Evolutionary conservation across 2,888 invertebrate species (phyloP), one percentile per base, ranked within the genome.

Genomic region (Mesoligia furuncula): DNA sequence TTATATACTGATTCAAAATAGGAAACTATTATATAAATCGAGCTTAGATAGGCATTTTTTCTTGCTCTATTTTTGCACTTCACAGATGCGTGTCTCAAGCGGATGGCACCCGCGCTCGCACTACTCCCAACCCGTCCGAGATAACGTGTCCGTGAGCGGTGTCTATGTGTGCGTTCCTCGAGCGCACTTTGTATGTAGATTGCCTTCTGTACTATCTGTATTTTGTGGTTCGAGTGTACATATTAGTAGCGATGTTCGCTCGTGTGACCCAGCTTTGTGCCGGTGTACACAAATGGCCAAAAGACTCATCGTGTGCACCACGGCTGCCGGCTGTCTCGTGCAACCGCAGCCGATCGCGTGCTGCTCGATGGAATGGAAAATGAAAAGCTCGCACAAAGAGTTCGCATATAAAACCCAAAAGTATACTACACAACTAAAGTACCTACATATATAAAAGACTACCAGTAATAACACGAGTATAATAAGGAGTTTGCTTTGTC

Each of bases 331-430:
- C 71, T 82, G 83, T 79, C 73, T 79, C 84, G 67, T 86, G 73
- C 86, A 83, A 51, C 59, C 62, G 75, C 65, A 20, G 42, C 65
- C 57, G 64, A 79, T 86, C 84, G 79, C 84, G 84, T 84, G 83
- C 70, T 73, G 66, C 75, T 75, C 86, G 73, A 79, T 84, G 62
- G 15, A 79, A 83, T 84, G 79, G 83, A 84, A 84, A 86, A 84
- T 79, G 61, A 83, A 84, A 84, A 86, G 68, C 69, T 84, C 72
- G 74, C 61, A 84, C 80, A 84, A 75, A 75, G 66, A 70, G 64
- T 73, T 75, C 51, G 20, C 75, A 51, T 59, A 82, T 54, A 69
- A 42, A 77, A 64, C 17, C 73, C 31, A 57, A 85, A 76, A 77
- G 48, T 39, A 64, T 64, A 57, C 9, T 59, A 57, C 15, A 65